These are phyloP conservation scores for Brachionus sp. DNA, from an alignment of 1,140 invertebrate genomes.

Conservation along the genomic window DNA sequence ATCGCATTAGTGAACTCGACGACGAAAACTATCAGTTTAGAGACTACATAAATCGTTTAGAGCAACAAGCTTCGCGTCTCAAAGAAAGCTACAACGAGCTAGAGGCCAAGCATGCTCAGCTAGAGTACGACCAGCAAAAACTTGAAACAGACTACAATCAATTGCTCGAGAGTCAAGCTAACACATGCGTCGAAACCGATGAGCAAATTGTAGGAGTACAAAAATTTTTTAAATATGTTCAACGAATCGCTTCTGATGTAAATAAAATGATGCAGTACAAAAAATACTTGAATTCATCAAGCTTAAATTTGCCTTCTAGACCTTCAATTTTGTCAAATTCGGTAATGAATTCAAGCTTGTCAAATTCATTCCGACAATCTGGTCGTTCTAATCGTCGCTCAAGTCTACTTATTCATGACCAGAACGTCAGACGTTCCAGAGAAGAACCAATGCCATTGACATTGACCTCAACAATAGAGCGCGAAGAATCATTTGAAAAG, in stretches of 20 bases:
- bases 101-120: neutral
- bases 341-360: neutral
- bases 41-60: neutral
- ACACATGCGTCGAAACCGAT: neutral
- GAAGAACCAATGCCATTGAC: neutral
- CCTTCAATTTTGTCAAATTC: neutral
- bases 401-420: neutral
- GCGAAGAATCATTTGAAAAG: neutral
- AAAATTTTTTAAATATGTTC: neutral
- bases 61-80: neutral
- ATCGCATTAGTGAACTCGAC: neutral
- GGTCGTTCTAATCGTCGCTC: neutral
- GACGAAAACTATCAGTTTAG: conserved; percentile 2
- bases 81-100: neutral
- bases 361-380: neutral
- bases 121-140: neutral
- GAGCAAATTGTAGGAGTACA: neutral
- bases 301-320: neutral
- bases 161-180: neutral
- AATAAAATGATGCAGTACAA: conserved; percentile 22
- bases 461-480: neutral
- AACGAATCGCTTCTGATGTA: neutral
- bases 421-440: neutral
- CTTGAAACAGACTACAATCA: neutral
- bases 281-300: neutral